These are phyloP conservation scores for Amblyteles armatorius DNA, from an alignment of 2,888 invertebrate species.

Conservation along the genomic window DNA sequence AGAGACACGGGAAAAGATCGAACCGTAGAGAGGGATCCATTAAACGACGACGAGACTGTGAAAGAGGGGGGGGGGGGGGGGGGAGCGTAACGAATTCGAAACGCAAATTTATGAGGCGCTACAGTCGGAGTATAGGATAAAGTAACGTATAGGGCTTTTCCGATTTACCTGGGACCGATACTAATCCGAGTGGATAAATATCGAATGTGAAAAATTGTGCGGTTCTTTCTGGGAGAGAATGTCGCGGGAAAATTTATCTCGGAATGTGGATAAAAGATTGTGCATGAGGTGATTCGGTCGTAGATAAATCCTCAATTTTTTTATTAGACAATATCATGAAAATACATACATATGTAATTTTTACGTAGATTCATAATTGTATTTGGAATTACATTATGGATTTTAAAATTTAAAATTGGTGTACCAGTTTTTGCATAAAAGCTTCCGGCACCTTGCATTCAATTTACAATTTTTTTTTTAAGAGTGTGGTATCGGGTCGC, in stretches of 20 bases:
- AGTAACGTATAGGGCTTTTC: conserved; percentile 32
- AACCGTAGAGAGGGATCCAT: conserved; percentile 25
- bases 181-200: conserved; percentile 61
- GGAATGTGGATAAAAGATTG: neutral
- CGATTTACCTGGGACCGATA: conserved; percentile 39
- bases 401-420: too few relatives aligned
- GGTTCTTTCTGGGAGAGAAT: neutral
- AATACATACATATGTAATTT: too few relatives aligned
- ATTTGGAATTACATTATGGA: too few relatives aligned
- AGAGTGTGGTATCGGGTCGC: neutral
- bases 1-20: conserved; percentile 4
- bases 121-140: conserved; percentile 46
- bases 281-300: too few relatives aligned
- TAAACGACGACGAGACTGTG: conserved; percentile 54
- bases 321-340: too few relatives aligned
- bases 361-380: too few relatives aligned
- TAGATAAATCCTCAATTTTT: too few relatives aligned
- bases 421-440: too few relatives aligned
- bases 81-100: conserved; percentile 77
- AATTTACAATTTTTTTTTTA: too few relatives aligned
- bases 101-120: conserved; percentile 74
- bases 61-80: conserved; percentile 41
- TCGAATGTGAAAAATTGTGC: conserved; percentile 12
- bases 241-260: neutral
- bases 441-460: too few relatives aligned